Evolutionary conservation across 2,888 invertebrate genomes (phyloP).

Genomic region (Prenolepis imparis): DNA sequence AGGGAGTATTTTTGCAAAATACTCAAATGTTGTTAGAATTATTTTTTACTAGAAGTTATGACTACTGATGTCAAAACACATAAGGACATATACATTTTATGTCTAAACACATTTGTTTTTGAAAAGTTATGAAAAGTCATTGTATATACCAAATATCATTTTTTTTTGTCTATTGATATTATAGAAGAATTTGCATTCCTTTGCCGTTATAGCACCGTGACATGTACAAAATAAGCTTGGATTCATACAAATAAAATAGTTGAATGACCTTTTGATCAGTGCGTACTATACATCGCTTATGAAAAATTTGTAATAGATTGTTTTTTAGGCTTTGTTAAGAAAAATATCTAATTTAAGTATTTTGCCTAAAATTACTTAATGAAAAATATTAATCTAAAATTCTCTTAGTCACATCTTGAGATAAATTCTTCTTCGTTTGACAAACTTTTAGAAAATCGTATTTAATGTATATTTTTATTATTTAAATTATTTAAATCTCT

Average conservation of each 20-base stretch:
- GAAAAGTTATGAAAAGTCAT: constrained; percentile 60
- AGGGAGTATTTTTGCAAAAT: constrained; percentile 17
- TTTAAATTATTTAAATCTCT: constrained; percentile 23
- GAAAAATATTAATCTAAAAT: neutral
- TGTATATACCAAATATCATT: constrained; percentile 67
- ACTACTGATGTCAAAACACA: constrained; percentile 38
- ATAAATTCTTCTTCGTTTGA: neutral
- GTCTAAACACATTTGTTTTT: constrained; percentile 54
- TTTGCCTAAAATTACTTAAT: constrained; percentile 5
- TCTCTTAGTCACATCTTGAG: neutral
- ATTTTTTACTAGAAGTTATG: constrained; percentile 63
- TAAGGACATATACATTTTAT: constrained; percentile 35
- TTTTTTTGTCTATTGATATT: constrained; percentile 55
- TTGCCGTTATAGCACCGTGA: constrained; percentile 72
- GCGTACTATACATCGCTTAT: constrained; percentile 13
- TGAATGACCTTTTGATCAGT: constrained; percentile 31
- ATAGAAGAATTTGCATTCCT: constrained; percentile 71
- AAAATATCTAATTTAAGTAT: constrained; percentile 22
- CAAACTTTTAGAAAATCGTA: constrained; percentile 5
- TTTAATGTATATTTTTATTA: constrained; percentile 9
- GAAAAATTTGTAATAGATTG: constrained; percentile 8
- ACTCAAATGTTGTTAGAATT: constrained; percentile 49
- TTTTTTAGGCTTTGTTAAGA: neutral
- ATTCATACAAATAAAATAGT: constrained; percentile 65
- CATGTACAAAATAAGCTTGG: constrained; percentile 74